Evolutionary conservation across 1,140 invertebrate genomes (phyloP), one percentile per base, ranked within the genome.

Genomic region (Scaptomyza montana): DNA sequence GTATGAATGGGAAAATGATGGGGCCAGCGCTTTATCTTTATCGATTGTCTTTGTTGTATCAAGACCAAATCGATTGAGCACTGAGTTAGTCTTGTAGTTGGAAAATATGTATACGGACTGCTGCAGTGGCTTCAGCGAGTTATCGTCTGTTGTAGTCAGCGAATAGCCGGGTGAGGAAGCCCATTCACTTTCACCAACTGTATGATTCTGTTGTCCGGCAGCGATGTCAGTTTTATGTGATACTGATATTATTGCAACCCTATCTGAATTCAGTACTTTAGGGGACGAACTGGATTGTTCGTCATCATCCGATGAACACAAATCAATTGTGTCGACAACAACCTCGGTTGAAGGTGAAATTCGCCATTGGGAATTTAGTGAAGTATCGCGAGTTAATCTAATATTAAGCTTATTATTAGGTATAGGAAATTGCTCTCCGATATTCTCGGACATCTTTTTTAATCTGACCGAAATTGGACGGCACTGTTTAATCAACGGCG

Each of bases 301-400:
- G 6, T 94, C 93, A n/a, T 94, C 93, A 36, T 93, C 93, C 0
- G 93, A 94, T 8, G 93, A 93, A 65, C 93, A 94, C 10, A 94
- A 92, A 74, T 94, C 92, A 63, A 94, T 93, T 62, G 92, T 85
- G 33, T 93, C 90, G 9, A 94, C 90, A 41, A 92, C 69, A n/a
- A 90, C 86, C 64, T 91, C 84, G 10, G 60, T 79, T 10, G 90
- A 78, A 9, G 90, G 80, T 39, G 87, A 91, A 75, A 91, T 91
- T 63, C 89, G 78, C 90, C 90, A 91, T 71, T 89, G 86, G 43
- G 89, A 90, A 54, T 79, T 86, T 7, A 77, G 67, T 45, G 89
- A 82, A 68, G 75, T 80, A 63, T 92, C 85, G 47, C 90, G 89
- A 46, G 81, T 92, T 61, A 90, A 66, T 77, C 87, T 91, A 59